Conservation (phyloP, 1,140 invertebrate species). For the Limonius californicus region DNA sequence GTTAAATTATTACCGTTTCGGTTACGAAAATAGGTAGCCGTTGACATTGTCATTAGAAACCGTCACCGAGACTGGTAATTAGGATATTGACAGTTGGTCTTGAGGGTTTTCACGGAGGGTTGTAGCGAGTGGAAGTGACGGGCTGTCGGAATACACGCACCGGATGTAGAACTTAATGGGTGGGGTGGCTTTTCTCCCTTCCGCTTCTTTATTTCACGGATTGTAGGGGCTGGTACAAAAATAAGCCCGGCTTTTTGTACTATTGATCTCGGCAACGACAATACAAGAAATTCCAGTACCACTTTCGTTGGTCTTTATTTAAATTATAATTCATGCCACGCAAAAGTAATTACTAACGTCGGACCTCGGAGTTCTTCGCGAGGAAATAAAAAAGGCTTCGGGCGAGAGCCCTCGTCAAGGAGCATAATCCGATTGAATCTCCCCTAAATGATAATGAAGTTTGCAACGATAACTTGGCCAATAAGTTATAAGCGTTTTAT, state of each 20-base stretch:
- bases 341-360: slow-evolving; percentile 5
- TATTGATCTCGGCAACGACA: not conserved
- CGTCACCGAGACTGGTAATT: not conserved
- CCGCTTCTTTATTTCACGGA: slow-evolving; percentile 7
- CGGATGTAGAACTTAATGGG: slow-evolving; percentile 7
- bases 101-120: slow-evolving; percentile 3
- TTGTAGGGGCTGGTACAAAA: not conserved
- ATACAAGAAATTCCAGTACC: slow-evolving; percentile 2
- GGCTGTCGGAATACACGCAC: slow-evolving; percentile 6
- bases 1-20: no score
- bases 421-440: slow-evolving; percentile 2
- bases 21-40: no score
- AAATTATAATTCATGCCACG: slow-evolving; percentile 12
- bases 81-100: slow-evolving; percentile 12
- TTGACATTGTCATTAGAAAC: not conserved
- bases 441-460: slow-evolving; percentile 10
- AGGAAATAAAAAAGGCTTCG: not conserved
- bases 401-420: not conserved
- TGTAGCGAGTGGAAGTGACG: slow-evolving; percentile 7
- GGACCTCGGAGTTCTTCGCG: not conserved
- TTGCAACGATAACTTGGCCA: slow-evolving; percentile 8
- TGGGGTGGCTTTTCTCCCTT: not conserved
- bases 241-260: not conserved
- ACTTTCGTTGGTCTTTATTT: not conserved
- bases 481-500: slow-evolving; percentile 9